phyloP scores from a whole-genome alignment of 2,888 invertebrate species.

The Netelia inedita region DNA sequence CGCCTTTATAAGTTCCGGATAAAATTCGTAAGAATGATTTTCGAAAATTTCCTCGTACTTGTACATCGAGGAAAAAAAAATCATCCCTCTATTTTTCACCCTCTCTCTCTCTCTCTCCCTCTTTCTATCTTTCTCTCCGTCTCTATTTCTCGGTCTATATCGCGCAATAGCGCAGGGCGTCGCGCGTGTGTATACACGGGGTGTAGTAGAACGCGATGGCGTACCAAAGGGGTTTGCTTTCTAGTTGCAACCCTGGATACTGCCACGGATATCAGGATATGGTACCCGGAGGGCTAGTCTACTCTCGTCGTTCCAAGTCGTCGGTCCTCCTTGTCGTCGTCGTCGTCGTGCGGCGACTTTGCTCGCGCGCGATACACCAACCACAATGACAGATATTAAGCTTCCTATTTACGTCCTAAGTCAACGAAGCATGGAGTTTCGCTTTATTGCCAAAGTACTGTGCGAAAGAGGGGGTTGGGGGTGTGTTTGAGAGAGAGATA shows the following conservation, averaged over 20 bases:
- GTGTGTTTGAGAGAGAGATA: no score
- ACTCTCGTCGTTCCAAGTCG: slow-evolving; percentile 49
- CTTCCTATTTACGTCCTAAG: slow-evolving; percentile 82
- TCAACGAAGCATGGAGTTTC: slow-evolving; percentile 81
- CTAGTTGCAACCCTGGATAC: slow-evolving; percentile 26
- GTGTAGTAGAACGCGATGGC: not conserved
- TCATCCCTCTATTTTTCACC: no score
- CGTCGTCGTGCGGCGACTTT: slow-evolving; percentile 48
- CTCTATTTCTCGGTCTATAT: no score
- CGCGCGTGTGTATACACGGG: no score
- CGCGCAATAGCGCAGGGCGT: no score
- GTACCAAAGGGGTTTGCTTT: slow-evolving; percentile 1
- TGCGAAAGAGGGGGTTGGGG: not conserved
- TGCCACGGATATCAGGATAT: slow-evolving; percentile 59
- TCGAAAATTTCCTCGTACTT: no score
- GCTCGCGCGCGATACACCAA: slow-evolving; percentile 66
- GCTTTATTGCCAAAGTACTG: slow-evolving; percentile 77
- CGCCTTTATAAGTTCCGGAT: no score
- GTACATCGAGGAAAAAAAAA: no score
- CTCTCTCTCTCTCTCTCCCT: no score
- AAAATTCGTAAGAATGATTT: no score
- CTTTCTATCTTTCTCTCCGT: no score
- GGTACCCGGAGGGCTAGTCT: slow-evolving; percentile 57
- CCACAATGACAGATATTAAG: slow-evolving; percentile 82
- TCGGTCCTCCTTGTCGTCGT: slow-evolving; percentile 40